Percentiles rank a stretch among this genome's conserved stretches.
phyloP scores from a whole-genome alignment of 2,113 vertebrate species.

The Tetrao urogallus region DNA sequence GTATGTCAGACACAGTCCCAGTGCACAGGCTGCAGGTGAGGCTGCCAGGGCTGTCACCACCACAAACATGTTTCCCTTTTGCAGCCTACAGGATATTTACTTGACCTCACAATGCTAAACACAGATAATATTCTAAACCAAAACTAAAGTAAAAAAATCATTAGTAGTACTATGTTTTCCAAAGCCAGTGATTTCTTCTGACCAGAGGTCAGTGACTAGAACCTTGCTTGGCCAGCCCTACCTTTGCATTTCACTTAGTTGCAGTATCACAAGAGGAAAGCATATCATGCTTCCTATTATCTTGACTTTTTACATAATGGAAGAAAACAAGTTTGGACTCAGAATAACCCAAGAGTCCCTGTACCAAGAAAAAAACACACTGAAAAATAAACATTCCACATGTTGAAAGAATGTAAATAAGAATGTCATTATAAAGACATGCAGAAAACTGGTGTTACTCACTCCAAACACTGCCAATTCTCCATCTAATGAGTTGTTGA shows the following conservation, averaged over 20 bases:
- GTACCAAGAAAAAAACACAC: background rate
- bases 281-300: constrained; percentile 11
- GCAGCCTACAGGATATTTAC: background rate
- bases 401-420: constrained; percentile 66
- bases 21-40: constrained; percentile 24
- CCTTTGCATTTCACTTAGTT: background rate
- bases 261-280: background rate
- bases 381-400: constrained; percentile 55
- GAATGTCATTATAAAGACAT: constrained; percentile 44
- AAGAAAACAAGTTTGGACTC: background rate
- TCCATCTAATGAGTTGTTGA: constrained; percentile 43
- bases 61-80: background rate
- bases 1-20: background rate
- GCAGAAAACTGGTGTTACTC: constrained; percentile 56
- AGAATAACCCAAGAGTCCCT: background rate
- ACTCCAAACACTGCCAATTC: background rate
- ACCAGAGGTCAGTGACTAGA: background rate
- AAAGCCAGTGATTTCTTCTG: background rate
- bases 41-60: background rate
- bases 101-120: background rate
- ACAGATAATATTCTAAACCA: background rate
- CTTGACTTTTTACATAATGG: constrained; percentile 16
- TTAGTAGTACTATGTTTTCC: background rate
- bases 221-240: background rate
- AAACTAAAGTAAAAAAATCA: background rate